Evolutionary conservation across 2,113 vertebrate genomes (phyloP).

Genomic region (Regulus satrapa): DNA sequence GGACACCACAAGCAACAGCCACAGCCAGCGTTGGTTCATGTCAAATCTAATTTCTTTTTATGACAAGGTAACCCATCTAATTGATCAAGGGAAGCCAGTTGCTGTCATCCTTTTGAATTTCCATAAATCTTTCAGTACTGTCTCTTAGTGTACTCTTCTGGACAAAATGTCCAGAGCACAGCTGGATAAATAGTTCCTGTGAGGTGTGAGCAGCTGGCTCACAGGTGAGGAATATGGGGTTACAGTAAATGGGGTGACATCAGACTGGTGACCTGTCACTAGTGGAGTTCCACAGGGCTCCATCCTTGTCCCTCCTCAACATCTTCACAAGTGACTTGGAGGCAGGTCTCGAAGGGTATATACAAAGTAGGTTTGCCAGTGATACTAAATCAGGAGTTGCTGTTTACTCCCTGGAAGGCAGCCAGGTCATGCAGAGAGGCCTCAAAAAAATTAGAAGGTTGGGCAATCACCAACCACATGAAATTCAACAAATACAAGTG

Average conservation of each 20-base stretch:
- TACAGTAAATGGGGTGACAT: neutral
- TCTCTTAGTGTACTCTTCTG: neutral
- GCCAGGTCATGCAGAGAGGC: neutral
- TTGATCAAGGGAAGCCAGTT: neutral
- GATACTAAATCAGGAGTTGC: neutral
- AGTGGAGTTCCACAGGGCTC: neutral
- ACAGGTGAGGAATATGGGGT: neutral
- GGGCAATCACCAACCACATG: neutral
- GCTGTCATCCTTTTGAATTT: neutral
- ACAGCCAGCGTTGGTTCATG: neutral
- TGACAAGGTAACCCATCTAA: neutral
- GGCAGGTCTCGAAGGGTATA: fast-evolving
- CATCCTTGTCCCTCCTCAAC: neutral
- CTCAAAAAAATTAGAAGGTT: neutral
- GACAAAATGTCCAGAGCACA: neutral
- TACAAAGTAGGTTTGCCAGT: neutral
- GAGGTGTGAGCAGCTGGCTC: neutral
- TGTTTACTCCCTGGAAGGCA: neutral
- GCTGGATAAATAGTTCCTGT: neutral
- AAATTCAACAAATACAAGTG: neutral
- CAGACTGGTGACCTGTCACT: neutral
- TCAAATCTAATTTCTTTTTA: neutral
- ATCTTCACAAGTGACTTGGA: neutral
- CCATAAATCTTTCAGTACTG: neutral
- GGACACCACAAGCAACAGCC: neutral